phyloP scores from a whole-genome alignment of 64 coral and sea anemone species.

The Dendrophyllia cribrosa region DNA sequence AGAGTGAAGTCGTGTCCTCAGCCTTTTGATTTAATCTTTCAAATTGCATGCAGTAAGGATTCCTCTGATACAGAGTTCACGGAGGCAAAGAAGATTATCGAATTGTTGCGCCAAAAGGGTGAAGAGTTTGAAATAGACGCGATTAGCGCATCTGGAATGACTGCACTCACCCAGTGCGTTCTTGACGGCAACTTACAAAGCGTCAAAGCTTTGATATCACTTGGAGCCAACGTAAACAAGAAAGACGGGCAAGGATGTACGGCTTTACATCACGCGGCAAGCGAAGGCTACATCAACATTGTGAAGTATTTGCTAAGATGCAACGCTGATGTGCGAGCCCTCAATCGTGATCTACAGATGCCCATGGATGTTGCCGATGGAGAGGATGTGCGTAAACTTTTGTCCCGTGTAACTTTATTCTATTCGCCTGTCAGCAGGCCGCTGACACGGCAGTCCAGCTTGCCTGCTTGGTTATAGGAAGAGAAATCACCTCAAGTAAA shows the following conservation, averaged over 20 bases:
- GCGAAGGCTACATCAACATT: conserved; percentile 65
- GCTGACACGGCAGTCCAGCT: background rate
- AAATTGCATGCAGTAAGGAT: conserved; percentile 44
- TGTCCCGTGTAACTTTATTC: conserved; percentile 35
- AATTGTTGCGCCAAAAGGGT: conserved; percentile 12
- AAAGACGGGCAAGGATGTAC: conserved; percentile 63
- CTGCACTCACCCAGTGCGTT: conserved; percentile 69
- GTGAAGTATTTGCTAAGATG: conserved; percentile 64
- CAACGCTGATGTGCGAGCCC: conserved; percentile 69
- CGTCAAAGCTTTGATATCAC: conserved; percentile 60
- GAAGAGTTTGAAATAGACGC: conserved; percentile 51
- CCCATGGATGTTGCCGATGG: conserved; percentile 78
- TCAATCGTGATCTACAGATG: conserved; percentile 45
- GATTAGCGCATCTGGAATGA: conserved; percentile 68
- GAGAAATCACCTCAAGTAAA: too few species aligned
- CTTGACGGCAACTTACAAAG: conserved; percentile 62
- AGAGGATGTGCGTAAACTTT: conserved; percentile 41
- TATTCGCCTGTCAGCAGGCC: conserved; percentile 18
- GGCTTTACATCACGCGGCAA: conserved; percentile 75
- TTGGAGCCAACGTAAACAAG: conserved; percentile 79
- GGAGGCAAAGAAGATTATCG: conserved; percentile 35
- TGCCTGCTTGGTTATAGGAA: conserved; percentile 3
- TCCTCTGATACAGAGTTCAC: conserved; percentile 45
- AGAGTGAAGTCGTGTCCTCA: conserved; percentile 51
- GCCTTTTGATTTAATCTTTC: conserved; percentile 70